Conservation (phyloP, 2,797 vertebrate genomes). For the Champsocephalus gunnari region DNA sequence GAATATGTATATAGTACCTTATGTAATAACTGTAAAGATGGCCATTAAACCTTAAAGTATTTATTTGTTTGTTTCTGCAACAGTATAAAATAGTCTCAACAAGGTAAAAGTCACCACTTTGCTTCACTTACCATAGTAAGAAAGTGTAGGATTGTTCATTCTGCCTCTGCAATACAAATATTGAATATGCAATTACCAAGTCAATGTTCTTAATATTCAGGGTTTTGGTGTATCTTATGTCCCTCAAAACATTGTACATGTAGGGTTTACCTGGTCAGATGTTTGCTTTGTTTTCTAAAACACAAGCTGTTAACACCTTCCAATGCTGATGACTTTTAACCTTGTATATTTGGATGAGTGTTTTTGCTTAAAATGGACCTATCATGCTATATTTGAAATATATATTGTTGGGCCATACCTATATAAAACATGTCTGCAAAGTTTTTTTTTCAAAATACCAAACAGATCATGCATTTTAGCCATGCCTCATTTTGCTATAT, state of each 20-base stretch:
- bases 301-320: neutral
- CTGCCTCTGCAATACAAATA: neutral
- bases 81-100: neutral
- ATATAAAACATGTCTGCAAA: too few species aligned
- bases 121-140: neutral
- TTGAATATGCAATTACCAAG: neutral
- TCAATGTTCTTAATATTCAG: neutral
- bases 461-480: too few species aligned
- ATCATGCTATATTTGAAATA: too few species aligned
- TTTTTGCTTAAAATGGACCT: conserved; percentile 5
- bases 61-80: neutral
- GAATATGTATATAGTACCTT: too few species aligned
- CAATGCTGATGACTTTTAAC: conserved; percentile 1
- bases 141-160: neutral
- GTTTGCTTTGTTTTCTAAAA: neutral
- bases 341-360: conserved; percentile 8
- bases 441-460: too few species aligned
- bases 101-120: neutral
- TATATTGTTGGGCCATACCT: too few species aligned
- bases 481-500: too few species aligned
- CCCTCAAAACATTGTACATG: neutral
- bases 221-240: neutral
- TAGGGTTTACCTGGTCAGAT: neutral
- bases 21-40: too few species aligned
- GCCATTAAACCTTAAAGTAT: neutral